Evolutionary conservation across 2,888 invertebrate species (phyloP), one percentile per base, ranked within the genome.

Genomic region (Tetramorium bicarinatum): DNA sequence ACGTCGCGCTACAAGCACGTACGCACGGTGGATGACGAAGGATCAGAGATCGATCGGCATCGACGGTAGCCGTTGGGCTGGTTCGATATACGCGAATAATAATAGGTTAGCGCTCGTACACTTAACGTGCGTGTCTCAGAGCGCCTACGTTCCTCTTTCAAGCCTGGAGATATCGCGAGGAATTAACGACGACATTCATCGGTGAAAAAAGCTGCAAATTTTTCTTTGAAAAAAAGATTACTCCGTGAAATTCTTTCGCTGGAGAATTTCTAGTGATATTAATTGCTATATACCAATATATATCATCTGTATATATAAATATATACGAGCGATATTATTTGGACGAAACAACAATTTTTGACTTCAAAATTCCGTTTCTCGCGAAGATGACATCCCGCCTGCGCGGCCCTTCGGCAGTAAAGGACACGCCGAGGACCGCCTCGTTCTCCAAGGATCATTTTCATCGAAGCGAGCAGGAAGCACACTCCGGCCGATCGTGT

Each of bases 381-480:
- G 87, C 79, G 38, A 93, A 87, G 77, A 94, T 94, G 94, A 93
- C 93, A 66, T 92, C 94, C 54, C 93, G 92, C 56, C 89, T 93
- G 52, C 93, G 93, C 74, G 91, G 91, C 38, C 86, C 88, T 8
- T 90, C 90, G 85, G 80, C 84, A 87, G 79, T 56, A 15, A 92
- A 91, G 84, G 93, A 93, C 41, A 86, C 88, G 18, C 47, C 90
- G 34, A 89, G 90, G 72, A 67, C 87, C 47, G 84, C 83, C 62
- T 85, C 88, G 44, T 85, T 87, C 85, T 41, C 69, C 69, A 91
- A 88, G 84, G 90, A 90, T 21, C 87, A 82, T 25, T 56, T 77
- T 8, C 77, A 81, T 67, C 86, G 81, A n/a, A 83, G 79, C 34
- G 83, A 84, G 4, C 72, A 80, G 76, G 82, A 84, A n/a, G 64